phyloP scores from a whole-genome alignment of 2,888 invertebrate genomes.

The Pimpla rufipes region DNA sequence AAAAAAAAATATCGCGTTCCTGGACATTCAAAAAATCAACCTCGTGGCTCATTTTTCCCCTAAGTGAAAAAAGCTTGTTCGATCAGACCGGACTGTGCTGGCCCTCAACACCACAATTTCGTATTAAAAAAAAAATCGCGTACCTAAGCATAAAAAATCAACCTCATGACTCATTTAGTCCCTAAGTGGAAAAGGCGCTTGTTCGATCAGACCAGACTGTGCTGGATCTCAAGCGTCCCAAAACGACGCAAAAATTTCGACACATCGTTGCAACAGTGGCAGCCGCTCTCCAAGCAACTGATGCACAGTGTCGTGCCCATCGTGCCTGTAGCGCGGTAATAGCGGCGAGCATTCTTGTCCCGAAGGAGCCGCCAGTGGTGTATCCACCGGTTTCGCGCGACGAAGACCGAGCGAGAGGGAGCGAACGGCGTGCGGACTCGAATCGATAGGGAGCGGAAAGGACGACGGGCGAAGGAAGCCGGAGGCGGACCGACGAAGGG shows the following conservation, averaged over 20 bases:
- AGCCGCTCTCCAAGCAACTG: conserved; percentile 1
- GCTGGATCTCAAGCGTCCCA: neutral
- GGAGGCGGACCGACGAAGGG: conserved; percentile 50
- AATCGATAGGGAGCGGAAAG: conserved; percentile 60
- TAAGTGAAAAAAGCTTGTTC: no score
- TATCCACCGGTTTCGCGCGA: conserved; percentile 36
- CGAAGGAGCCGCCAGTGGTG: conserved; percentile 48
- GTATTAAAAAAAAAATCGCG: no score
- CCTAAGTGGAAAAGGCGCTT: neutral
- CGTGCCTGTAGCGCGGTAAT: neutral
- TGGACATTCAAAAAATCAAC: no score
- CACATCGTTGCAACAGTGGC: neutral
- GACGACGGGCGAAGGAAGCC: conserved; percentile 51
- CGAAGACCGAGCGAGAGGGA: conserved; percentile 19
- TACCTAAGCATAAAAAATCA: no score
- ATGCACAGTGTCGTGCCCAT: neutral
- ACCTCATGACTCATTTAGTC: no score
- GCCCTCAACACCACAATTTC: no score
- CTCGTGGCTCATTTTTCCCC: no score
- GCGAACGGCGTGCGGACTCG: conserved; percentile 33
- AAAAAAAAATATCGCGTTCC: no score
- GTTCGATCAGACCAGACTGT: neutral
- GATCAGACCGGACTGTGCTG: no score
- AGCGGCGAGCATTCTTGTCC: conserved; percentile 20
- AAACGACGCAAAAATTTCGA: conserved; percentile 21